Evolutionary conservation across 2,113 vertebrate genomes (phyloP).

Genomic region (Junco hyemalis): DNA sequence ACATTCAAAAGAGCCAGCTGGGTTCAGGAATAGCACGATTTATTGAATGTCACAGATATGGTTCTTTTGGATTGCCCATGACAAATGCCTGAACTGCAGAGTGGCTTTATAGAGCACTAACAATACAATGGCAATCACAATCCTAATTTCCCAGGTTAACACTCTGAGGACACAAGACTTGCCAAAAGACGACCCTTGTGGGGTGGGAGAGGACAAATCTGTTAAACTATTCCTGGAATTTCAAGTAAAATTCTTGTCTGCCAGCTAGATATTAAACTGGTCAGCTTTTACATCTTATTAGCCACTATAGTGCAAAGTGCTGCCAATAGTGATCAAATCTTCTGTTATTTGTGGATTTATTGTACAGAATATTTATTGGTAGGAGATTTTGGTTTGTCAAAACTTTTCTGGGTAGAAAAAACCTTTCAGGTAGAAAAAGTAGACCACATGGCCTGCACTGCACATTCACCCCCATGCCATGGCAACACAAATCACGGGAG

Average conservation of each 20-base stretch:
- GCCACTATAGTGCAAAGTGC: not conserved
- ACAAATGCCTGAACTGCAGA: not conserved
- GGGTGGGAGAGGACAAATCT: rapidly evolving
- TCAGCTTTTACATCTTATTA: not conserved
- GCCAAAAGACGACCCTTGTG: not conserved
- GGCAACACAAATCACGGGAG: not conserved
- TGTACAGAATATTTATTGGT: not conserved
- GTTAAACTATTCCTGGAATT: not conserved
- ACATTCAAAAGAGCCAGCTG: not conserved
- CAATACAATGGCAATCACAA: not conserved
- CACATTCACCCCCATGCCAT: not conserved
- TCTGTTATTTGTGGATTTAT: rapidly evolving
- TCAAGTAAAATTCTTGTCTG: not conserved
- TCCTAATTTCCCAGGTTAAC: not conserved
- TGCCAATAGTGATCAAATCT: not conserved
- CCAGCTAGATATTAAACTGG: not conserved
- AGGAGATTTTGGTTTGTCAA: not conserved
- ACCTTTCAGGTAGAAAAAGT: not conserved
- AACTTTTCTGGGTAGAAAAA: not conserved
- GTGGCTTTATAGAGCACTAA: not conserved
- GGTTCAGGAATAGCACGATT: not conserved
- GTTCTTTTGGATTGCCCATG: not conserved
- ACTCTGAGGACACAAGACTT: not conserved
- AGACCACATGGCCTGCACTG: not conserved
- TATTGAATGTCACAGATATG: not conserved